Evolutionary conservation across 1,140 invertebrate genomes (phyloP).

Genomic region (Camponotus pennsylvanicus): DNA sequence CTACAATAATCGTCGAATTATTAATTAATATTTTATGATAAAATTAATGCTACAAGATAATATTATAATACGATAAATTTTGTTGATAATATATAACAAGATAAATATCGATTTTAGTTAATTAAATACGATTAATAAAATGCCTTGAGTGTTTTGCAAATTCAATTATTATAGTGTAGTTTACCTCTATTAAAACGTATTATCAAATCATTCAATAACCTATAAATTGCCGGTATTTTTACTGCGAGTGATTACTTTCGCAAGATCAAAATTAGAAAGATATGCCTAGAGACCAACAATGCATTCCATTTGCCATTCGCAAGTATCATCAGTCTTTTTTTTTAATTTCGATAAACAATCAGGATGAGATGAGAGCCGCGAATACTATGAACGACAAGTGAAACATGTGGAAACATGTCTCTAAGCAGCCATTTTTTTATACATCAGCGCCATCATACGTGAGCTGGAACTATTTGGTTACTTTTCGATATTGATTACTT

Average conservation of each 20-base stretch:
- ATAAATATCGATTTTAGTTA: not conserved
- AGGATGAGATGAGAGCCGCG: too few species aligned
- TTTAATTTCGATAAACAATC: too few species aligned
- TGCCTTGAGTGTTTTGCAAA: not conserved
- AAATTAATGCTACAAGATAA: not conserved
- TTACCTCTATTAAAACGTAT: not conserved
- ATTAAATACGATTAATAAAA: not conserved
- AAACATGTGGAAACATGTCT: too few species aligned
- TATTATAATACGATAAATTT: not conserved
- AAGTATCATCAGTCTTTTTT: too few species aligned
- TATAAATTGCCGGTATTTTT: not conserved
- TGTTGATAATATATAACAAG: not conserved
- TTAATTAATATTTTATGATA: not conserved
- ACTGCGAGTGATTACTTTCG: not conserved
- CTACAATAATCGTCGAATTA: not conserved
- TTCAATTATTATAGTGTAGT: not conserved
- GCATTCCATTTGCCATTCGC: too few species aligned
- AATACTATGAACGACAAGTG: too few species aligned
- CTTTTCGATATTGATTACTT: too few species aligned
- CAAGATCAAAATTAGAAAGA: not conserved
- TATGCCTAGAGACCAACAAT: too few species aligned
- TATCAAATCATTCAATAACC: not conserved
- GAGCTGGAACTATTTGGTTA: too few species aligned
- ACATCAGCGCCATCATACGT: too few species aligned
- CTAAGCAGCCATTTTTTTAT: too few species aligned